These are phyloP conservation scores for Cygnus buccinator DNA, from an alignment of 2,113 vertebrate species.

Conservation along the genomic window DNA sequence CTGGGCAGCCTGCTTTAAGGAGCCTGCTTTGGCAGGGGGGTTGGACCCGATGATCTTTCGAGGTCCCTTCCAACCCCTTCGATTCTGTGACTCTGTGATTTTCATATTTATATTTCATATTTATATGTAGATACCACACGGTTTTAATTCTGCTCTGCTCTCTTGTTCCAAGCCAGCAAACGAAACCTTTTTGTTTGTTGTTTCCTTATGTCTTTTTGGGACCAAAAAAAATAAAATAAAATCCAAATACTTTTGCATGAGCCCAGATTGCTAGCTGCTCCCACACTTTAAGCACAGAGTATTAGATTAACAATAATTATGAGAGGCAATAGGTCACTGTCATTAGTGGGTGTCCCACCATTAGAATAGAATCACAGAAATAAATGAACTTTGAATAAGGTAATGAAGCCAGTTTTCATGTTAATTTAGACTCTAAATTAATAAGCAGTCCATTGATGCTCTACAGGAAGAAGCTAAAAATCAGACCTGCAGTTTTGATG, in stretches of 20 bases:
- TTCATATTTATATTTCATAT: neutral
- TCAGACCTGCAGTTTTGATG: neutral
- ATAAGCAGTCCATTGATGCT: neutral
- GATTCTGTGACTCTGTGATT: too few relatives aligned
- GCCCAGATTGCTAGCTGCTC: neutral
- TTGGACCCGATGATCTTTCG: too few relatives aligned
- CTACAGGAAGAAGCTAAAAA: neutral
- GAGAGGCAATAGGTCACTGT: neutral
- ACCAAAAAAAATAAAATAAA: rapidly evolving
- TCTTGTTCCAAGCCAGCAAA: neutral
- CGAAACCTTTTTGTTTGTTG: neutral
- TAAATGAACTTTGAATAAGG: neutral
- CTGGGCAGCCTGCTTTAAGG: too few relatives aligned
- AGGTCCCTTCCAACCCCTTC: too few relatives aligned
- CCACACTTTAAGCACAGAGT: neutral
- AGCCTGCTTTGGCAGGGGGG: too few relatives aligned
- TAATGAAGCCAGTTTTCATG: neutral
- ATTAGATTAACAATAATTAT: neutral
- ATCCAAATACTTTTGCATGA: neutral
- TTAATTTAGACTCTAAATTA: neutral
- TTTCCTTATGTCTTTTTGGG: neutral
- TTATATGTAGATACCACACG: neutral
- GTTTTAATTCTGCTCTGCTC: neutral
- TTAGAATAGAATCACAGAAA: neutral
- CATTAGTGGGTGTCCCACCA: neutral